Conservation (phyloP, 2,888 invertebrate species). For the Thereva nobilitata region DNA sequence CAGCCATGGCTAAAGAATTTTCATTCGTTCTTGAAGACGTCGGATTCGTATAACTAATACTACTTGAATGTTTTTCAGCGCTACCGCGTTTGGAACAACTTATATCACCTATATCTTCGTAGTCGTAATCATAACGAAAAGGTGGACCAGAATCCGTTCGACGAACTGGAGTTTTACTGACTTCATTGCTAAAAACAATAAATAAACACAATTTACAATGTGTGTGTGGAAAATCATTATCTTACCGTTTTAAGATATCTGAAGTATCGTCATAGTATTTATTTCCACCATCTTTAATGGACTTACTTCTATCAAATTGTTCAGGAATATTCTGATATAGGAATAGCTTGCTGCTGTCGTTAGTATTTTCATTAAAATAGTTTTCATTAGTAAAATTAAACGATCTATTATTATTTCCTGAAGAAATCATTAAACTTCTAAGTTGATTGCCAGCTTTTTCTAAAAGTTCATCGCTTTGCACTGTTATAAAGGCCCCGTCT, state of each 20-base stretch:
- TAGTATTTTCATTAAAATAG: constrained; percentile 33
- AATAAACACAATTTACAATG: background rate
- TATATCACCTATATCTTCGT: constrained; percentile 43
- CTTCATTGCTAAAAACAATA: constrained; percentile 38
- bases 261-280: constrained; percentile 41
- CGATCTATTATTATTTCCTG: constrained; percentile 41
- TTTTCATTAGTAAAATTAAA: constrained; percentile 35
- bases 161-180: constrained; percentile 40
- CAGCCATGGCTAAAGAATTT: constrained; percentile 16
- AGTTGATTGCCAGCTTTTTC: constrained; percentile 48
- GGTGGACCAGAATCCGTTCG: constrained; percentile 44
- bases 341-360: constrained; percentile 34
- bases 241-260: constrained; percentile 42
- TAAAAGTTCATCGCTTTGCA: constrained; percentile 45
- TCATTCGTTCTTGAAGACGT: constrained; percentile 33
- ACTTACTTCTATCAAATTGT: constrained; percentile 35
- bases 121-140: constrained; percentile 43
- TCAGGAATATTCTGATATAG: constrained; percentile 39
- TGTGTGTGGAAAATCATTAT: background rate
- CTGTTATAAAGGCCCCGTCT: constrained; percentile 42
- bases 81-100: background rate
- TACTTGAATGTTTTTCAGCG: constrained; percentile 8
- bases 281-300: constrained; percentile 35
- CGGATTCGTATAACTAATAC: constrained; percentile 7
- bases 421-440: constrained; percentile 46